Evolutionary conservation across 2,888 invertebrate genomes (phyloP).

Genomic region (Frankliniella intonsa): DNA sequence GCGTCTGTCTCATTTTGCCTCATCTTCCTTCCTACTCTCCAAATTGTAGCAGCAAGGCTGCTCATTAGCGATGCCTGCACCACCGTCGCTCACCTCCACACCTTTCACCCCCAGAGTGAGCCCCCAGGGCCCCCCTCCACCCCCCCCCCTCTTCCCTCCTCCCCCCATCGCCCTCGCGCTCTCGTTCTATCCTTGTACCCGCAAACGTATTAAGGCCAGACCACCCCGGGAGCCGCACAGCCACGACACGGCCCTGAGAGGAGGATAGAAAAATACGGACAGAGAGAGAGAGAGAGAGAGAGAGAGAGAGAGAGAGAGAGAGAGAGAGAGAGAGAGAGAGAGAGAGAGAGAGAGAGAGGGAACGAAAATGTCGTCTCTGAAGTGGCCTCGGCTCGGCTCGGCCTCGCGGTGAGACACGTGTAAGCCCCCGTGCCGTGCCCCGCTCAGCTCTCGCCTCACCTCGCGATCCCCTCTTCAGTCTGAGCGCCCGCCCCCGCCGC

Average conservation of each 20-base stretch:
- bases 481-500: neutral
- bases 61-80: neutral
- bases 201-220: too few species aligned
- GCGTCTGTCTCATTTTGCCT: neutral
- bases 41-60: neutral
- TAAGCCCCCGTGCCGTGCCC: neutral
- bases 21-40: neutral
- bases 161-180: too few species aligned
- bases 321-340: neutral
- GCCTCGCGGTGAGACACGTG: too few species aligned
- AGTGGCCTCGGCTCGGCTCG: neutral
- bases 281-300: too few species aligned
- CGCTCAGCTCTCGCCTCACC: neutral
- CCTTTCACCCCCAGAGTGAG: neutral
- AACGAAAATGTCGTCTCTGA: too few species aligned
- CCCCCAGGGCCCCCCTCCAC: constrained; percentile 37
- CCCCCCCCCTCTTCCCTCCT: constrained; percentile 41
- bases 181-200: too few species aligned
- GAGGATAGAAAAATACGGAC: too few species aligned
- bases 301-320: too few species aligned
- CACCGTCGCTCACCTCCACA: neutral
- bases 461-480: neutral
- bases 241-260: neutral
- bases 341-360: neutral
- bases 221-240: neutral